Conservation (phyloP, 2,113 vertebrate species). For the Leucopsar rothschildi region DNA sequence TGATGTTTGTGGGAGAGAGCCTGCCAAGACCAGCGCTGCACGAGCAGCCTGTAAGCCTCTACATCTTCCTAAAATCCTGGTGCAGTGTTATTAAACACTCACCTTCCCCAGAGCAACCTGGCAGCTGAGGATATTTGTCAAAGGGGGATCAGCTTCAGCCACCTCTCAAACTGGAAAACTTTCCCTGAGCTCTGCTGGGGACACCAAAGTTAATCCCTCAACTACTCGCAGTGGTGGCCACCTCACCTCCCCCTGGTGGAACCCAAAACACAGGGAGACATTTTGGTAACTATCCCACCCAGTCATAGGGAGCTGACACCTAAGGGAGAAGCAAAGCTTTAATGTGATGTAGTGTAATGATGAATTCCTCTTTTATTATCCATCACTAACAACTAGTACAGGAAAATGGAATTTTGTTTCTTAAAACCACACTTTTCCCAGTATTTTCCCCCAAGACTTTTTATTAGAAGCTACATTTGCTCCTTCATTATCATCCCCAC, state of each 20-base stretch:
- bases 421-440: neutral
- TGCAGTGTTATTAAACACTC: neutral
- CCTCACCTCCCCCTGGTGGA: neutral
- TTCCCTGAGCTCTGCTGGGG: neutral
- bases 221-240: accelerated
- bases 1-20: neutral
- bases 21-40: neutral
- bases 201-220: accelerated
- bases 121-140: neutral
- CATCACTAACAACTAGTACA: accelerated
- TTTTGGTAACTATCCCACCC: neutral
- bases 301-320: neutral
- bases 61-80: neutral
- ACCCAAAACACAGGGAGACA: accelerated
- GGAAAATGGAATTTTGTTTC: neutral
- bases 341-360: neutral
- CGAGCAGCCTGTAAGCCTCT: neutral
- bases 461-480: neutral
- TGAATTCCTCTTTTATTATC: neutral
- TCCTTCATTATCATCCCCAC: neutral
- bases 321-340: neutral
- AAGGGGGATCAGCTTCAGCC: neutral
- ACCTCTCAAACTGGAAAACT: neutral
- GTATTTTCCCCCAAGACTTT: neutral
- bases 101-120: neutral